Conservation (phyloP, 2,797 vertebrate genomes). For the Gymnothorax javanicus region DNA sequence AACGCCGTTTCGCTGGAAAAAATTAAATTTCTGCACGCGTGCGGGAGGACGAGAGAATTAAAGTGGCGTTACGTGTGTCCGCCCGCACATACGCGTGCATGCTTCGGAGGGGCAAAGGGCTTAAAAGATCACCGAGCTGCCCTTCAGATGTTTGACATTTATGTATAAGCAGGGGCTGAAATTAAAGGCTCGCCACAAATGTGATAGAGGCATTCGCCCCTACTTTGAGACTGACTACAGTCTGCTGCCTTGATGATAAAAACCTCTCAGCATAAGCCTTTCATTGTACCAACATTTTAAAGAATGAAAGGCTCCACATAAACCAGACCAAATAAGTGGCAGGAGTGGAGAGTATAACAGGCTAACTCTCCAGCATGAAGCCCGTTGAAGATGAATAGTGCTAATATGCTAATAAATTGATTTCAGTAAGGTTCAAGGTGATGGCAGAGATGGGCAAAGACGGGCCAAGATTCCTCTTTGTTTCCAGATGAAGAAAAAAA, state of each 20-base stretch:
- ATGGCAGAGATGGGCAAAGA: constrained; percentile 45
- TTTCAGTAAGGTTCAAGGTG: neutral
- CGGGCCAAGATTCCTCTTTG: constrained; percentile 47
- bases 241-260: constrained; percentile 66
- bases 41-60: constrained; percentile 66
- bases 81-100: constrained; percentile 67
- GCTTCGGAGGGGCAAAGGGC: constrained; percentile 80
- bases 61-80: constrained; percentile 45
- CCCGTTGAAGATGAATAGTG: constrained; percentile 16
- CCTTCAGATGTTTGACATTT: constrained; percentile 96
- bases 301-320: constrained; percentile 23
- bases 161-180: constrained; percentile 85
- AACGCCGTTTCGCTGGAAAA: constrained; percentile 76
- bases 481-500: constrained; percentile 49
- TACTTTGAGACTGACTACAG: constrained; percentile 64
- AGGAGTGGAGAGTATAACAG: constrained; percentile 18
- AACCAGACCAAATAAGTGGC: neutral
- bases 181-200: constrained; percentile 86
- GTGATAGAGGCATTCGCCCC: constrained; percentile 83
- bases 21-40: constrained; percentile 88
- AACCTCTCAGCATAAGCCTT: constrained; percentile 54
- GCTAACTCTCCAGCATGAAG: neutral
- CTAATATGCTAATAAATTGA: constrained; percentile 6
- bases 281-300: constrained; percentile 36
- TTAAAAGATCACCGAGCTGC: constrained; percentile 95